phyloP scores from a whole-genome alignment of 2,797 vertebrate genomes.

The Yasuhikotakia modesta region DNA sequence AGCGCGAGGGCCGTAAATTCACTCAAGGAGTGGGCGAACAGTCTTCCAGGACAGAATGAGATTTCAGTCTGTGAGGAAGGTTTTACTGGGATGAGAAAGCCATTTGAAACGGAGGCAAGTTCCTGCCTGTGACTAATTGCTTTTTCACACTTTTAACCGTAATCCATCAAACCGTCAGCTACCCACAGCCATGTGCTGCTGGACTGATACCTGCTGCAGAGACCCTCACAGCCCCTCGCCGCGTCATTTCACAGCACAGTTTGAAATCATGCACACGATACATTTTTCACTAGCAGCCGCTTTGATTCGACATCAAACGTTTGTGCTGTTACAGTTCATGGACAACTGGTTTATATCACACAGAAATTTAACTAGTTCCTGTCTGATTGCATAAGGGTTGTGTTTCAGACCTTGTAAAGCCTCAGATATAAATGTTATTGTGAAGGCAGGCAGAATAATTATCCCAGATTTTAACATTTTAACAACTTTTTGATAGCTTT shows the following conservation, averaged over 20 bases:
- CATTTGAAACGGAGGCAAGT: conserved; percentile 54
- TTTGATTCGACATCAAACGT: conserved; percentile 32
- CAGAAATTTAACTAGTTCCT: not conserved
- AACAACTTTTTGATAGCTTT: too few species aligned
- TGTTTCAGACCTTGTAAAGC: not conserved
- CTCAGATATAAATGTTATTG: too few species aligned
- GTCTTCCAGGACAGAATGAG: conserved; percentile 67
- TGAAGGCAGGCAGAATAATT: not conserved
- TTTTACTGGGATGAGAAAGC: conserved; percentile 62
- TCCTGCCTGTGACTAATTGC: conserved; percentile 74
- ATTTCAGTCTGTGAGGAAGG: conserved; percentile 72
- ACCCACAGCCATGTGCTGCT: conserved; percentile 45
- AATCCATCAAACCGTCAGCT: conserved; percentile 68
- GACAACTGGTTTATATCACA: conserved; percentile 7
- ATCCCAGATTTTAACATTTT: too few species aligned
- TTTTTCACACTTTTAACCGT: conserved; percentile 76
- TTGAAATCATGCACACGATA: conserved; percentile 26
- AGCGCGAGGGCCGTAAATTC: conserved; percentile 71
- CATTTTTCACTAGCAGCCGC: not conserved
- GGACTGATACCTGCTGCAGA: conserved; percentile 31
- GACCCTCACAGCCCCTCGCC: conserved; percentile 13
- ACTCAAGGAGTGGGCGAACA: conserved; percentile 57
- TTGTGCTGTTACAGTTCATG: conserved; percentile 15
- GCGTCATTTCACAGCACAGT: not conserved
- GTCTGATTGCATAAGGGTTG: not conserved